phyloP scores from a whole-genome alignment of 1,140 invertebrate genomes.

The Drosophila serrata region DNA sequence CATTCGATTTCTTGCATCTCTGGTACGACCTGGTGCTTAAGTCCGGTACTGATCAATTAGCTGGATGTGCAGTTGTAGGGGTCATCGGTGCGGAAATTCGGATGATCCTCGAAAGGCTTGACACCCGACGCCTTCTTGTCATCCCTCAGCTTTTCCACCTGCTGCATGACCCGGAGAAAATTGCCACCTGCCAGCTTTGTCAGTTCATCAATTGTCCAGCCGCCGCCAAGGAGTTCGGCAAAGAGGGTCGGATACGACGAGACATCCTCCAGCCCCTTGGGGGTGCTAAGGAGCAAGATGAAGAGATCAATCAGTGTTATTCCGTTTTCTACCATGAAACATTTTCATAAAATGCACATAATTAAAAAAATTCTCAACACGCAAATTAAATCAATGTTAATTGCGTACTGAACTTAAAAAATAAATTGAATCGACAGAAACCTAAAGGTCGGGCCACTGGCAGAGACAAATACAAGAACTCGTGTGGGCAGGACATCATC shows the following conservation, averaged over 20 bases:
- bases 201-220: slow-evolving; percentile 93
- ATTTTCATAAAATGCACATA: neutral
- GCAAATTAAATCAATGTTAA: slow-evolving; percentile 55
- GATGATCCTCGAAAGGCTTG: slow-evolving; percentile 83
- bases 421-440: slow-evolving; percentile 31
- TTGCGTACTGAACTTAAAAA: slow-evolving; percentile 27
- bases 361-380: slow-evolving; percentile 20
- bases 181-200: slow-evolving; percentile 96
- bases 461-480: neutral
- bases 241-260: slow-evolving; percentile 95
- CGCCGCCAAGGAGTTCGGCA: slow-evolving; percentile 92
- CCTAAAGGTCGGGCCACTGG: slow-evolving; percentile 5
- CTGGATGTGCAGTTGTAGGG: slow-evolving; percentile 84
- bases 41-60: slow-evolving; percentile 69
- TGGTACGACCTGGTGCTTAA: slow-evolving; percentile 66
- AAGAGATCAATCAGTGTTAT: neutral
- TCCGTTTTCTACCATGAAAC: neutral
- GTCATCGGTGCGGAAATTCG: slow-evolving; percentile 83
- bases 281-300: slow-evolving; percentile 88
- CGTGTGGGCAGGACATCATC: slow-evolving; percentile 13
- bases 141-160: slow-evolving; percentile 86
- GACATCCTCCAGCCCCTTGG: slow-evolving; percentile 95
- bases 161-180: slow-evolving; percentile 91
- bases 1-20: slow-evolving; percentile 35
- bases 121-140: slow-evolving; percentile 75